Percentiles rank a stretch among this genome's conserved stretches.
These are phyloP conservation scores for Lepus townsendii DNA, from an alignment of 2,797 vertebrate genomes.

Conservation along the genomic window DNA sequence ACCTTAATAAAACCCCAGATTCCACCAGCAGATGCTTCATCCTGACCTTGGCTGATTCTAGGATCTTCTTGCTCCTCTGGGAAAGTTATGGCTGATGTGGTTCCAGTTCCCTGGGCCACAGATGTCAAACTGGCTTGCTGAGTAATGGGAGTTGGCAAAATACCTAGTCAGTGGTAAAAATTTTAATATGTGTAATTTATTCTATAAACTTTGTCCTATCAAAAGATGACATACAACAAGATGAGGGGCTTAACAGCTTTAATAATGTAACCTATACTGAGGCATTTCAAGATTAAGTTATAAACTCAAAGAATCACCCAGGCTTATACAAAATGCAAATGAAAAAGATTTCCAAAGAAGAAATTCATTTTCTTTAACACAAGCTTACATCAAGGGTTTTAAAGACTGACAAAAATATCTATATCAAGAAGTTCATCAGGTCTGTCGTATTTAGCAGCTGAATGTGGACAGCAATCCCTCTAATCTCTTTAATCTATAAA, in stretches of 20 bases:
- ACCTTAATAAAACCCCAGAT: constrained; percentile 99
- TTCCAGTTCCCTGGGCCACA: constrained; percentile 82
- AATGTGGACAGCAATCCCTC: neutral
- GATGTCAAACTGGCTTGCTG: constrained; percentile 90
- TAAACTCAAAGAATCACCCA: constrained; percentile 19
- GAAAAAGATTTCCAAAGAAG: constrained; percentile 30
- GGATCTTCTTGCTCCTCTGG: constrained; percentile 96
- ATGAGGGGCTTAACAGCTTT: constrained; percentile 33
- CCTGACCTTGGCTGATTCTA: constrained; percentile 78
- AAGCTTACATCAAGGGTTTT: neutral
- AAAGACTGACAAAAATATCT: constrained; percentile 4
- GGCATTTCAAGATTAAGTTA: constrained; percentile 33
- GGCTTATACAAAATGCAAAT: constrained; percentile 41
- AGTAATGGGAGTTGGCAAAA: constrained; percentile 91
- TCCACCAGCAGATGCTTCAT: constrained; percentile 89
- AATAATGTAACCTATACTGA: constrained; percentile 2
- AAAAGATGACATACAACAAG: constrained; percentile 22
- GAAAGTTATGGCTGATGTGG: constrained; percentile 95
- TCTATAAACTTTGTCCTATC: constrained; percentile 53
- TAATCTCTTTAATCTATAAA: constrained; percentile 22
- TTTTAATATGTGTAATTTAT: constrained; percentile 58
- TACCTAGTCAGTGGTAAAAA: constrained; percentile 85
- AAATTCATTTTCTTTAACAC: neutral
- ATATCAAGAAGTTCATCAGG: neutral
- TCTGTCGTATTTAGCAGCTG: neutral